Evolutionary conservation across 2,797 vertebrate genomes (phyloP), one percentile per base, ranked within the genome.

Genomic region (Pantherophis alleghaniensis): DNA sequence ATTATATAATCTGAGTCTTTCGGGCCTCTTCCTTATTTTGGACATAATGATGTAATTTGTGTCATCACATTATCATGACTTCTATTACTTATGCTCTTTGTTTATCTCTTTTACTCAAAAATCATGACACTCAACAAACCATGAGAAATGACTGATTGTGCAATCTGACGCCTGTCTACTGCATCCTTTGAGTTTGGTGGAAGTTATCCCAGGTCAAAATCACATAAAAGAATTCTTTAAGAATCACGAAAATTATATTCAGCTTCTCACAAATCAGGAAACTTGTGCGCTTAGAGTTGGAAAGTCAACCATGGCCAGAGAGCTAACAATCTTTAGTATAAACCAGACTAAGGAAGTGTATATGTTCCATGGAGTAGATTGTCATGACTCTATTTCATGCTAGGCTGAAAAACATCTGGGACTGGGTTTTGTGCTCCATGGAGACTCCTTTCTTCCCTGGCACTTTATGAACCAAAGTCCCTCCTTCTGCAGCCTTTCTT

Each of bases 191-290:
- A 3, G 51, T 95, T 92, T 22, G 24, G 12, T 22, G 32, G 2
- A 22, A 88, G 4, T 88, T 88, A 59, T 22, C 37, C 32, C 87
- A 37, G 56, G 57, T 12, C 22, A 60, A 37, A 59, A 32, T 69
- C 7, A 20, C 7, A 6, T 16, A 87, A 51, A 87, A 51, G 5
- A 42, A 55, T 7, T 89, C 53, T 93, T 95, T 91, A 91, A 91
- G 95, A 95, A 91, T 93, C 66, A 91, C 13, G 61, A 96, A 51
- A 53, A 86, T 96, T 95, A 91, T 91, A 91, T 94, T 95, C 94
- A 95, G 55, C 28, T 55, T 20, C 53, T 69, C 18, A 51, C 37
- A 63, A 89, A 14, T 51, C 37, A 90, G 28, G 10, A 90, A 74
- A 56, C 53, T 20, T 42, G 7, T 14, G n/a, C n/a, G 32, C 55